Base-by-base conservation (phyloP, 2,113 vertebrate species). In the Trogon surrucura region DNA sequence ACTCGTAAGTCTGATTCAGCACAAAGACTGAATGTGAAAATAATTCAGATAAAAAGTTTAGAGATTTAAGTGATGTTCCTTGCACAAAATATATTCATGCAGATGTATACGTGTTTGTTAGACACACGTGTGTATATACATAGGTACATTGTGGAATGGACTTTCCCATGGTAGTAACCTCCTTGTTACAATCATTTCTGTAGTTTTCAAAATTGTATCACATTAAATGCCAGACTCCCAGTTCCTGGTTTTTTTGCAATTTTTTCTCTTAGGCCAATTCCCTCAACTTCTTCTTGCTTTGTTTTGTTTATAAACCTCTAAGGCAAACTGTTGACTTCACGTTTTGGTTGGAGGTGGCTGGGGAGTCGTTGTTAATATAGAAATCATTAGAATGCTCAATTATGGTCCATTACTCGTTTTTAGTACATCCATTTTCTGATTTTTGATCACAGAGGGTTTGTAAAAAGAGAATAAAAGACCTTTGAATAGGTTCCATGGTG, bases 401-500 rank as follows among this genome's bases (percentile, higher is more conserved):
- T 95, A 92, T 83, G 38, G 60, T 65, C 85, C n/a, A 90, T 94
- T 88, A 88, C 16, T 91, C 65, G 79, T 94, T 77, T 89, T 96
- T 85, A 94, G 94, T 36, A 91, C 70, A 80, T 62, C 83, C 47
- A 88, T 88, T 95, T 92, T 94, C 71, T 90, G 78, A 78, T 95
- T 95, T 95, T 87, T 93, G 18, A 90, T 71, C 69, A 56, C 57
- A 84, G 93, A 97, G 64, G 27, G 84, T 95, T 97, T 95, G 88
- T 94, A 96, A 97, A 97, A 95, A 66, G 62, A 86, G 64, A 96
- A 94, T 88, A 91, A 97, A 97, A 88, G 56, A 25, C 17, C 60
- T 95, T 72, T 88, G 34, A 95, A 93, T 75, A 89, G 32, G 34
- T 85, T 96, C 41, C 44, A 93, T 74, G 81, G 83, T 95, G 93